A percentile compares a stretch with the other conserved stretches of the same genome.
These are phyloP conservation scores for Priocnemis perturbator DNA, from an alignment of 2,888 invertebrate species.

Conservation along the genomic window DNA sequence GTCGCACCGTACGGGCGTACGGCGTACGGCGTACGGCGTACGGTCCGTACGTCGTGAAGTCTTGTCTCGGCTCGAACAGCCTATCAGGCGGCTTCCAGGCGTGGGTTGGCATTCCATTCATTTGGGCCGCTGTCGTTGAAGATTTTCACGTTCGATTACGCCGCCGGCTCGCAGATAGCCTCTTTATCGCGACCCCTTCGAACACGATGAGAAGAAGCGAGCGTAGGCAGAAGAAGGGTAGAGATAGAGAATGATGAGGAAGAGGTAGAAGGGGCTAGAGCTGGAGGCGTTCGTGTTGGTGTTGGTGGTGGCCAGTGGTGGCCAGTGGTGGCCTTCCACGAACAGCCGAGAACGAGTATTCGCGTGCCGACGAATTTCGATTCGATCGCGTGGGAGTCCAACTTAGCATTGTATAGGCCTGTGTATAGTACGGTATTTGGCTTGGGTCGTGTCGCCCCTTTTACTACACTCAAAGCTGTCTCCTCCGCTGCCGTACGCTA, in stretches of 20 bases:
- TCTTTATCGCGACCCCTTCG: slow-evolving; percentile 41
- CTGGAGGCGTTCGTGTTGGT: not conserved
- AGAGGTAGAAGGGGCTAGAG: slow-evolving; percentile 7
- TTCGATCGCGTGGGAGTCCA: slow-evolving; percentile 51
- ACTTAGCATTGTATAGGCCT: no score
- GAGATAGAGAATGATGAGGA: slow-evolving; percentile 4
- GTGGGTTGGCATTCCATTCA: slow-evolving; percentile 71
- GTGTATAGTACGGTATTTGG: slow-evolving; percentile 42
- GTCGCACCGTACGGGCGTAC: slow-evolving; percentile 35
- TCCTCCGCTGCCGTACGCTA: not conserved
- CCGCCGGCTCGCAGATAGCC: slow-evolving; percentile 41
- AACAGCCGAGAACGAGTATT: slow-evolving; percentile 38
- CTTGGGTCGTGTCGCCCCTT: slow-evolving; percentile 4
- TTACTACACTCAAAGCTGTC: not conserved
- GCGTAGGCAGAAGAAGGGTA: slow-evolving; percentile 4
- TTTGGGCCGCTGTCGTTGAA: slow-evolving; percentile 62
- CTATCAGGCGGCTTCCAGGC: slow-evolving; percentile 58
- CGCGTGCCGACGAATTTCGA: slow-evolving; percentile 47
- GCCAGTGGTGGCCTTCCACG: slow-evolving; percentile 56
- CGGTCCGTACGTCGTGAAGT: slow-evolving; percentile 44
- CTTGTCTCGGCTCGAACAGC: slow-evolving; percentile 46
- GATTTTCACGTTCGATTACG: slow-evolving; percentile 65
- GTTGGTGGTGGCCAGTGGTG: slow-evolving; percentile 12
- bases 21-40: slow-evolving; percentile 15
- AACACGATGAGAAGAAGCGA: not conserved